Percentiles rank a stretch among this genome's conserved stretches.
Evolutionary conservation across 2,113 vertebrate genomes (phyloP).

Genomic region (Erythrocebus patas): DNA sequence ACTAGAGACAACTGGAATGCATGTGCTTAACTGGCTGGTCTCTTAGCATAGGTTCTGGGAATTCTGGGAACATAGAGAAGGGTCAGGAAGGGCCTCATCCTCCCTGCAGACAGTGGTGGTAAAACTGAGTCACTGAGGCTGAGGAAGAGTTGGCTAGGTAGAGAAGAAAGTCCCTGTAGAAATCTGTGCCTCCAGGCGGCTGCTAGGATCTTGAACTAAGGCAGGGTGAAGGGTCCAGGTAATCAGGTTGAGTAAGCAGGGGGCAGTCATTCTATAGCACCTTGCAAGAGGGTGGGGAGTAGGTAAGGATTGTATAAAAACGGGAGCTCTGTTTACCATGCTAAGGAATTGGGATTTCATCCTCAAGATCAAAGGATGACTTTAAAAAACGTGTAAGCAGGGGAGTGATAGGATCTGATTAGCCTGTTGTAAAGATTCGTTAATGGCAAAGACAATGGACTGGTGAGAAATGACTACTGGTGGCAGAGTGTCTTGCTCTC

Average conservation of each 20-base stretch:
- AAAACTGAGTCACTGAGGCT: background rate
- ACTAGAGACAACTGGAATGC: background rate
- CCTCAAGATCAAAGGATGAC: background rate
- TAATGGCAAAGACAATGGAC: background rate
- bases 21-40: accelerated
- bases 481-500: background rate
- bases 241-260: background rate
- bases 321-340: background rate
- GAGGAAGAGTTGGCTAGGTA: background rate
- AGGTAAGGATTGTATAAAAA: background rate
- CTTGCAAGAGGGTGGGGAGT: accelerated
- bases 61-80: background rate
- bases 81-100: accelerated
- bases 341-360: background rate
- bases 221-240: accelerated
- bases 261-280: too few species aligned
- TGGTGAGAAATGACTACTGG: background rate
- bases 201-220: background rate
- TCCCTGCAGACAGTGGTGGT: background rate
- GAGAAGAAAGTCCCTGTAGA: background rate
- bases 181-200: background rate
- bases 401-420: background rate
- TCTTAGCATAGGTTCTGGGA: background rate
- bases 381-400: background rate
- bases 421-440: background rate